Evolutionary conservation across 2,888 invertebrate genomes (phyloP), one percentile per base, ranked within the genome.

Genomic region (Archaeoteleia sp.): DNA sequence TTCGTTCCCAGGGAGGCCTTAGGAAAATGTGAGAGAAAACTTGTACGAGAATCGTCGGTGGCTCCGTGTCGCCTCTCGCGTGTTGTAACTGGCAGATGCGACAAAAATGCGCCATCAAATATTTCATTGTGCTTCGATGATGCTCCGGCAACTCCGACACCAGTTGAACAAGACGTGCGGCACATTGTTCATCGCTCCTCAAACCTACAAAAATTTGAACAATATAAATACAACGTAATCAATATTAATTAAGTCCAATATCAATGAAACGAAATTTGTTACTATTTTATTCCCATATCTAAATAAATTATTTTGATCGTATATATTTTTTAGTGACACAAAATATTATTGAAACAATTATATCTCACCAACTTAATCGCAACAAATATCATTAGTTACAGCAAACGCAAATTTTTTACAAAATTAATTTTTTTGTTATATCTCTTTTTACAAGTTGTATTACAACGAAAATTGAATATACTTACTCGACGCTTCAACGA

Each of bases 1-100:
- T n/a, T n/a, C 90, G 87, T 79, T 92, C 91, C 93, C 92, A 93
- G 3, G 92, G 91, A 12, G 93, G 93, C 66, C 93, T 87, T 34
- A 93, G 86, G 45, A 93, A 87, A 74, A 93, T 90, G 80, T 92
- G 91, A 84, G 91, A 91, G 77, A 93, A 88, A 37, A 90, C 91
- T 85, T 92, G 92, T 42, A 92, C 87, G 46, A 93, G 88, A 63
- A 90, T 87, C 10, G 90, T 89, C 3, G 91, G 91, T 2, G 91
- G 90, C 76, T 91, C 91, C 40, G 87, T 88, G 74, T 88, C 88
- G 12, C 90, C 91, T 54, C 91, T 87, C 6, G 87, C 86, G 77
- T 89, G 88, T 83, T 92, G 92, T 82, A 91, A 86, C 77, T 89
- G 88, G 80, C 91, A 91, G 53, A 93, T 88, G n/a, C 91, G 88